A percentile compares a stretch with the other conserved stretches of the same genome.
phyloP scores from a whole-genome alignment of 2,888 invertebrate genomes.

The Lepidocyrtoides sp. region DNA sequence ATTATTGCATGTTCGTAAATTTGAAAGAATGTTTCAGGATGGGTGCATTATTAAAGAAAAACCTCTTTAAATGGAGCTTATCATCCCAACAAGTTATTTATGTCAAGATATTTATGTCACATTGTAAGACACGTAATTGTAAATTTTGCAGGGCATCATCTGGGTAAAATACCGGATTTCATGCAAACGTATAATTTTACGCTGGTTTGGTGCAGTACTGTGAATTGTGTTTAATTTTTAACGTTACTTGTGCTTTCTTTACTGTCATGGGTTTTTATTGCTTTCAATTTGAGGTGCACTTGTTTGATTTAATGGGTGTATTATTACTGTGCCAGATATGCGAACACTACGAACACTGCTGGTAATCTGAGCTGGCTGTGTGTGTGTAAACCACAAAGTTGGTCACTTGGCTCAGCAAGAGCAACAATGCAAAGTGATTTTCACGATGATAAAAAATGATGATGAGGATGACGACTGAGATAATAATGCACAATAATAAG shows the following conservation, averaged over 20 bases:
- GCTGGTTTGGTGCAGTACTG: too few relatives aligned
- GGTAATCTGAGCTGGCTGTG: constrained; percentile 26
- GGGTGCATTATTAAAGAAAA: too few relatives aligned
- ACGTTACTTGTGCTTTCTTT: neutral
- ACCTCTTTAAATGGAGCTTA: too few relatives aligned
- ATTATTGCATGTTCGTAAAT: too few relatives aligned
- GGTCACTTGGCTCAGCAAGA: constrained; percentile 61
- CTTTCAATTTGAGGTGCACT: constrained; percentile 5
- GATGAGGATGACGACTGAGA: neutral
- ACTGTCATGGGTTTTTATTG: too few relatives aligned
- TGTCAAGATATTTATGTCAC: too few relatives aligned
- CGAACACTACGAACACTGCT: neutral
- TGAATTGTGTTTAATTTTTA: neutral
- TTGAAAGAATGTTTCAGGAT: too few relatives aligned
- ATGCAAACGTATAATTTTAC: constrained; percentile 45
- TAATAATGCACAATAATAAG: constrained; percentile 35
- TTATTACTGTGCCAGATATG: constrained; percentile 23
- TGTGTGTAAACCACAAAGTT: constrained; percentile 57
- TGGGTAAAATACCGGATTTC: constrained; percentile 66
- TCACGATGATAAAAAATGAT: constrained; percentile 21
- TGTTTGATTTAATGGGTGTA: constrained; percentile 13
- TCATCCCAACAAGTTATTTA: too few relatives aligned
- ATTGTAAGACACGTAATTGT: neutral
- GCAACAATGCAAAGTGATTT: constrained; percentile 22
- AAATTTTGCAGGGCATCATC: constrained; percentile 18